phyloP scores from a whole-genome alignment of 2,113 vertebrate genomes.

The Syrrhaptes paradoxus region DNA sequence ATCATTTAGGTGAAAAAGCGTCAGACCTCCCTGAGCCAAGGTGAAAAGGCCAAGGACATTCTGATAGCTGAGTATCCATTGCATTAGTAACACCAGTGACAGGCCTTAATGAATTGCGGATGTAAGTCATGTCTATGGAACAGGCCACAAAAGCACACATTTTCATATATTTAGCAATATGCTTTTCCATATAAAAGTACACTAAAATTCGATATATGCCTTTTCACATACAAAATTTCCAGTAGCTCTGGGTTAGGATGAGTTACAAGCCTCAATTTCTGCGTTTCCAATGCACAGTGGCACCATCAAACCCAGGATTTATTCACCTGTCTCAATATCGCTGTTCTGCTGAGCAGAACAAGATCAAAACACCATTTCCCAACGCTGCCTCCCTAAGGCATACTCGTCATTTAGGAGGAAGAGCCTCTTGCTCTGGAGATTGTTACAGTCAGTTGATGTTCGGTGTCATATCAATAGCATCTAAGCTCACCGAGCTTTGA shows the following conservation, averaged over 20 bases:
- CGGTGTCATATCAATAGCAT: not conserved
- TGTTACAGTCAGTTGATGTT: not conserved
- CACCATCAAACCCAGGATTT: not conserved
- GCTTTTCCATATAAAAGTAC: not conserved
- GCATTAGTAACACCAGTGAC: not conserved
- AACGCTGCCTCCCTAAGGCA: not conserved
- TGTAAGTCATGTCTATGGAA: rapidly evolving
- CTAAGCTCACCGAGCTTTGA: not conserved
- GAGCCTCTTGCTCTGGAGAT: not conserved
- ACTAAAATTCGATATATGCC: not conserved
- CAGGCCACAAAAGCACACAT: not conserved
- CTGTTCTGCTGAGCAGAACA: not conserved
- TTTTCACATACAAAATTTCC: not conserved
- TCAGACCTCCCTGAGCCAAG: not conserved
- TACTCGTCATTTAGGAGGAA: not conserved
- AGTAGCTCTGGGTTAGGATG: not conserved
- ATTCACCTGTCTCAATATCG: not conserved
- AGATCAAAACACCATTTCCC: not conserved
- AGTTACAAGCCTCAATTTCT: not conserved
- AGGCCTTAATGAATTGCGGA: not conserved
- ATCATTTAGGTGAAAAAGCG: not conserved
- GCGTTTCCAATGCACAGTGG: not conserved
- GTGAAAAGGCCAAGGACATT: not conserved
- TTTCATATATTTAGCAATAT: not conserved
- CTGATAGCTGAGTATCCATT: not conserved